Conservation (phyloP, 2,797 vertebrate species). For the Leucoraja ocellata region DNA sequence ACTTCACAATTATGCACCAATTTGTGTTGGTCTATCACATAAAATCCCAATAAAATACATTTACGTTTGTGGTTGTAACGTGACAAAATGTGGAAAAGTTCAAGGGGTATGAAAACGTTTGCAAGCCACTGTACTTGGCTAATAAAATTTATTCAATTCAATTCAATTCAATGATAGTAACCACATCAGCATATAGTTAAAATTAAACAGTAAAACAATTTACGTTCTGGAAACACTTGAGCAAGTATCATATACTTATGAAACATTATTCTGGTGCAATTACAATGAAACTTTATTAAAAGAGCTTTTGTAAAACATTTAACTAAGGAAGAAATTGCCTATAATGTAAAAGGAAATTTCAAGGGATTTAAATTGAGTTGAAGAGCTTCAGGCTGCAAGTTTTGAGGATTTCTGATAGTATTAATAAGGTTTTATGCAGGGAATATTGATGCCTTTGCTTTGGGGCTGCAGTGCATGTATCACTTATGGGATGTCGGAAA, state of each 20-base stretch:
- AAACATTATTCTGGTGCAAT: not conserved
- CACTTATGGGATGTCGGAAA: constrained; percentile 16
- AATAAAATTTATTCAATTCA: too few relatives aligned
- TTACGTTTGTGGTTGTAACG: too few relatives aligned
- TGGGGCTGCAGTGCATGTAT: not conserved
- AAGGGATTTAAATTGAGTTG: constrained; percentile 26
- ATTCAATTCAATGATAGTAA: not conserved
- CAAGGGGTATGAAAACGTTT: too few relatives aligned
- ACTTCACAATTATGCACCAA: too few relatives aligned
- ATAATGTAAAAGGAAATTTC: not conserved
- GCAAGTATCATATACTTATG: not conserved
- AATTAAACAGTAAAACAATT: constrained; percentile 18
- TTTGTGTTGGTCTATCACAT: too few relatives aligned
- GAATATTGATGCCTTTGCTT: not conserved
- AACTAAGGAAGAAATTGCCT: not conserved
- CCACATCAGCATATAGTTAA: not conserved
- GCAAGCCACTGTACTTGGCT: too few relatives aligned
- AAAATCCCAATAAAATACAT: too few relatives aligned
- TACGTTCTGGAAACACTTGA: not conserved
- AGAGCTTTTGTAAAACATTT: not conserved
- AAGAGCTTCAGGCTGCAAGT: constrained; percentile 10
- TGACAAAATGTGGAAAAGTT: too few relatives aligned
- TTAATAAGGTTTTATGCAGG: not conserved
- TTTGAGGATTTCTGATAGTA: not conserved
- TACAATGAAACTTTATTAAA: not conserved